Evolutionary conservation across 2,888 invertebrate genomes (phyloP).

Genomic region (Sphaeridia pumilis): DNA sequence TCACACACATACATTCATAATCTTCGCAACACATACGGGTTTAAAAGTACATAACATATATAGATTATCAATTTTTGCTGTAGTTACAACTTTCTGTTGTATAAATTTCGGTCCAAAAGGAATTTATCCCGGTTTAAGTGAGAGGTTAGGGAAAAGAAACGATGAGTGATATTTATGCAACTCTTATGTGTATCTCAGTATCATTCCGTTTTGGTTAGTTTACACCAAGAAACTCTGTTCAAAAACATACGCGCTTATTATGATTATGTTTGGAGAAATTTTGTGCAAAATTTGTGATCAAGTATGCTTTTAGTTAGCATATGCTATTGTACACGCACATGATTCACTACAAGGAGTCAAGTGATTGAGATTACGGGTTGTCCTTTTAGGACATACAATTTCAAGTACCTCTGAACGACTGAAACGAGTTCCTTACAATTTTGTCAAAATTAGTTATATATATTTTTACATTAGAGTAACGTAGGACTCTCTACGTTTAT

Average conservation of each 20-base stretch:
- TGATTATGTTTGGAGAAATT: neutral
- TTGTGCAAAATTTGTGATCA: neutral
- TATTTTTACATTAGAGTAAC: too few species aligned
- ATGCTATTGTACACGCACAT: too few species aligned
- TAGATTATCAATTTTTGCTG: too few species aligned
- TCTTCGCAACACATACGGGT: neutral
- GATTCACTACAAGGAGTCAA: neutral
- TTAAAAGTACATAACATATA: too few species aligned
- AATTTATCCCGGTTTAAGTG: too few species aligned
- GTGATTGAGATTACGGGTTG: slow-evolving; percentile 23
- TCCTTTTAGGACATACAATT: slow-evolving; percentile 12
- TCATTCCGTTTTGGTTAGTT: slow-evolving; percentile 1
- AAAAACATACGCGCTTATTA: neutral
- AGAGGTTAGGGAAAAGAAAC: too few species aligned
- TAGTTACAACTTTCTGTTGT: too few species aligned
- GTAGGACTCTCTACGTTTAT: neutral
- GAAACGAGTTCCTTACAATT: too few species aligned
- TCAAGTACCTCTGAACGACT: neutral
- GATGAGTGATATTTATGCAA: neutral
- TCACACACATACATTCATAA: neutral
- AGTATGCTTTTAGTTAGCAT: too few species aligned
- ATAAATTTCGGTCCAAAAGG: too few species aligned
- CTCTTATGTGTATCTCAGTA: neutral
- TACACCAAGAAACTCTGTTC: neutral
- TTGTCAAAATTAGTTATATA: too few species aligned